Evolutionary conservation across 1,140 invertebrate genomes (phyloP).

Genomic region (Diploscapter pachys): DNA sequence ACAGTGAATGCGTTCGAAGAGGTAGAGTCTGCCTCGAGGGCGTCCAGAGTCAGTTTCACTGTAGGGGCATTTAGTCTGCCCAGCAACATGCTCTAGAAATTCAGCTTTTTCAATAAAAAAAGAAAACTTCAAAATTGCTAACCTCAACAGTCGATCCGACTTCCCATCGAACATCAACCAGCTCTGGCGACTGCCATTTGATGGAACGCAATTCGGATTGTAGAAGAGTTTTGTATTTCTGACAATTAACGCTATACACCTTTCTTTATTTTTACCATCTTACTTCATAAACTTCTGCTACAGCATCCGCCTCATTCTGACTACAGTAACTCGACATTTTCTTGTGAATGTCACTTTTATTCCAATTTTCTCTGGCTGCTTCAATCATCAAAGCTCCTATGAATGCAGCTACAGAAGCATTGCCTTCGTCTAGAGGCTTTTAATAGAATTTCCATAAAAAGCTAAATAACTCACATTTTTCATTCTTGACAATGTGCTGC

Average conservation of each 20-base stretch:
- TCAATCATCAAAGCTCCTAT: neutral
- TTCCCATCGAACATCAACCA: constrained; percentile 7
- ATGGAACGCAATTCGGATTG: neutral
- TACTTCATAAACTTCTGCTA: neutral
- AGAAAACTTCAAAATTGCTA: neutral
- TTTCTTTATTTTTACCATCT: neutral
- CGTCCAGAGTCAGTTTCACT: neutral
- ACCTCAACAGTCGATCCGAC: constrained; percentile 5
- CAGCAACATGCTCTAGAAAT: neutral
- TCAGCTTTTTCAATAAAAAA: neutral
- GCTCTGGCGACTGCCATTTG: neutral
- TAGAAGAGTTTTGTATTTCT: neutral
- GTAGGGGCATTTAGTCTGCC: neutral
- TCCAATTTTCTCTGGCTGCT: neutral
- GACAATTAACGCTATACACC: neutral
- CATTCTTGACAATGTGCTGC: too few species aligned
- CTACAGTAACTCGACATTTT: too few species aligned
- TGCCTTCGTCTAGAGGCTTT: too few species aligned
- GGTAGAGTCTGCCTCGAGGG: neutral
- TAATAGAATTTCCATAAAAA: too few species aligned
- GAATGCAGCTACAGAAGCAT: neutral
- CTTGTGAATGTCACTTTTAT: neutral
- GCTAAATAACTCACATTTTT: too few species aligned
- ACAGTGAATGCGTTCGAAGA: neutral
- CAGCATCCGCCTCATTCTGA: neutral